These are phyloP conservation scores for Troides aeacus DNA, from an alignment of 2,888 invertebrate genomes.

Conservation along the genomic window DNA sequence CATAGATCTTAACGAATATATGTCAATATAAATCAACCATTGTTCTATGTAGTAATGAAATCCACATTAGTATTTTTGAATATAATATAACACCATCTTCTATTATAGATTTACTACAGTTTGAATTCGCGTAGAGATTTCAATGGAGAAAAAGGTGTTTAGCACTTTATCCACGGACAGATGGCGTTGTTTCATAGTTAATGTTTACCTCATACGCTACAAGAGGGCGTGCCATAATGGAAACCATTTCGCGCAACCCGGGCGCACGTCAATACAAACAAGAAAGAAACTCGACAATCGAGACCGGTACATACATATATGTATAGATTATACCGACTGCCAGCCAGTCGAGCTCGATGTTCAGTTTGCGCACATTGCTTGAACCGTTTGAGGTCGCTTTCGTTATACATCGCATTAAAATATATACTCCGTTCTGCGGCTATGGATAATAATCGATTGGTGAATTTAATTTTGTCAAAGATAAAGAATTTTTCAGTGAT, in stretches of 20 bases:
- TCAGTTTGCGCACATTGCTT: constrained; percentile 66
- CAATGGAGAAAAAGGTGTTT: not conserved
- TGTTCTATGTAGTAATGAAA: not conserved
- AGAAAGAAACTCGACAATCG: constrained; percentile 55
- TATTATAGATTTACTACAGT: not conserved
- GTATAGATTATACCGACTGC: constrained; percentile 64
- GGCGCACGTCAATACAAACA: constrained; percentile 74
- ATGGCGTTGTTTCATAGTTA: constrained; percentile 41
- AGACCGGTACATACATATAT: constrained; percentile 52
- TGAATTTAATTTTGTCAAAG: constrained; percentile 47
- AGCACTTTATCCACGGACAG: constrained; percentile 26
- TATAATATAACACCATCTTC: constrained; percentile 11
- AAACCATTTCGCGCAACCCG: constrained; percentile 57
- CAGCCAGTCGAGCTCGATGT: constrained; percentile 61
- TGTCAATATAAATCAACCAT: too few species aligned
- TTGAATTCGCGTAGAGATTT: not conserved
- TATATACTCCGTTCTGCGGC: constrained; percentile 57
- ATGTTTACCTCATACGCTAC: constrained; percentile 32
- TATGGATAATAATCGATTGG: constrained; percentile 57
- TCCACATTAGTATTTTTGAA: not conserved
- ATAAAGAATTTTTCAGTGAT: constrained; percentile 46
- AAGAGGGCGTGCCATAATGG: constrained; percentile 44
- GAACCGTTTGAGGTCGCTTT: constrained; percentile 65
- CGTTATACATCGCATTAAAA: constrained; percentile 55
- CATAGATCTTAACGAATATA: too few species aligned